Evolutionary conservation across 2,113 vertebrate genomes (phyloP).

Genomic region (Taxidea taxus): DNA sequence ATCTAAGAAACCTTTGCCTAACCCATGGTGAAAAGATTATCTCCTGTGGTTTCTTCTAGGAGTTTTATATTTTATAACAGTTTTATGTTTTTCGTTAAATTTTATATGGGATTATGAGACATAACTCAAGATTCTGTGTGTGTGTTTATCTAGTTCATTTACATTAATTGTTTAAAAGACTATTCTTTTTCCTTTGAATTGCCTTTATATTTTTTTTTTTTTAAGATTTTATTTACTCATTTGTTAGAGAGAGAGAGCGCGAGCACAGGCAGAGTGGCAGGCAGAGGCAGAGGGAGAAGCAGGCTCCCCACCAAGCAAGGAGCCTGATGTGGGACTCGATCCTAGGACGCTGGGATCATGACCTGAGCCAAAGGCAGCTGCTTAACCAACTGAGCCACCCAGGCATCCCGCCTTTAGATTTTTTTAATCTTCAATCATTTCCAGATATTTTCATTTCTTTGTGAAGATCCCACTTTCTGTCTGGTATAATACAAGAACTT

Average conservation of each 20-base stretch:
- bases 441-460: not conserved
- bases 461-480: not conserved
- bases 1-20: not conserved
- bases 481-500: not conserved
- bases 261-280: too few species aligned
- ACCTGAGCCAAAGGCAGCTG: too few species aligned
- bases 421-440: not conserved
- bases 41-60: not conserved
- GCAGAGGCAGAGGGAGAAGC: too few species aligned
- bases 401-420: too few species aligned
- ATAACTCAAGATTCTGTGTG: not conserved
- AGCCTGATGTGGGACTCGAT: too few species aligned
- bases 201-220: not conserved
- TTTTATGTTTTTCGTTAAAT: not conserved
- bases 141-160: not conserved
- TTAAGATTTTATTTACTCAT: too few species aligned
- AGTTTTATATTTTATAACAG: not conserved
- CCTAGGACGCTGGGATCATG: too few species aligned
- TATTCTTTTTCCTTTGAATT: not conserved
- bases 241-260: too few species aligned
- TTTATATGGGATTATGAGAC: not conserved
- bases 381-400: too few species aligned
- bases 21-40: not conserved
- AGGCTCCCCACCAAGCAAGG: too few species aligned
- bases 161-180: not conserved